Evolutionary conservation across 64 coral and sea anemone genomes (phyloP), one percentile per base, ranked within the genome.

Genomic region (Montipora cactus): DNA sequence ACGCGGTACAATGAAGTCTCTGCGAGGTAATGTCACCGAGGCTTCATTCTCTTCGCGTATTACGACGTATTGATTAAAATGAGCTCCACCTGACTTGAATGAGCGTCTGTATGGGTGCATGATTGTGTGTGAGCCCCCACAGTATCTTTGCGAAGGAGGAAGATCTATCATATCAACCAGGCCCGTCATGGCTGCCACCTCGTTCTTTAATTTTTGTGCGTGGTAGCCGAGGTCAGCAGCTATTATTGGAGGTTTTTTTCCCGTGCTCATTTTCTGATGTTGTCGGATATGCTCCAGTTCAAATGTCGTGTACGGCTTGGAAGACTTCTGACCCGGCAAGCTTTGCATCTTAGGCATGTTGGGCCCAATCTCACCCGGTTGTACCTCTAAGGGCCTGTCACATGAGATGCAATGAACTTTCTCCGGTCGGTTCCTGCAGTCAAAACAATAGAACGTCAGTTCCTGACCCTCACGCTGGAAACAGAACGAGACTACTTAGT

Each of bases 371-470:
- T 13, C 79, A 2, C 89, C 84, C 4, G 92, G 88, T 47, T 93
- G 81, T 10, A 97, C 89, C 49, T 97, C 96, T 25, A 97, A 67
- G 5, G 89, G 84, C 49, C 96, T 83, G 73, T 97, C 93, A 85
- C 96, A 97, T 66, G 96, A 97, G 59, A 97, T 97, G 49, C 96
- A 97, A 18, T 97, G 93, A 19, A 97, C 96, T 44, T 97, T 97
- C 81, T 97, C 96, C 18, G 93, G 88, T 21, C 90, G 85, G 62
- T 91, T 97, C 64, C 66, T 76, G 61, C 12, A 90, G 14, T 70
- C 18, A 70, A 86, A 72, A 10, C 58, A 94, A 73, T 22, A 21
- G 1, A 0, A 8, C 3, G 37, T 57, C 53, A 37, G 37, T 37
- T 37, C 37, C 37, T 37, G 37, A 37, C 37, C 37, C 37, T 37